phyloP scores from a whole-genome alignment of 1,140 invertebrate genomes.

The Pararge aegeria region DNA sequence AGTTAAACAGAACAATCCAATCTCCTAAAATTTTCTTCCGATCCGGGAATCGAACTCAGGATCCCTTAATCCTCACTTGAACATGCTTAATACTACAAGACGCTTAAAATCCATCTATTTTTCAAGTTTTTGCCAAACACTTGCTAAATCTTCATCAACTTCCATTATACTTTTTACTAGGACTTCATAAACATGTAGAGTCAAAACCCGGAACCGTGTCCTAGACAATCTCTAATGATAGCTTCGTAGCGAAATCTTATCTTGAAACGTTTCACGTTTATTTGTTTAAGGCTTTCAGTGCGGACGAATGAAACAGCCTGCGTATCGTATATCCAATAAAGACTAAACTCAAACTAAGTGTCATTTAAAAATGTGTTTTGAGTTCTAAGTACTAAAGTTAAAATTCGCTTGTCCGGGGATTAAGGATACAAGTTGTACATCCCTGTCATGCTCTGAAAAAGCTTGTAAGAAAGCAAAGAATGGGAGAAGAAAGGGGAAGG shows the following conservation, averaged over 20 bases:
- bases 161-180: background rate
- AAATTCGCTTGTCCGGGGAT: constrained; percentile 19
- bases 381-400: constrained; percentile 15
- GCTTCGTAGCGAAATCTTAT: constrained; percentile 63
- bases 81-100: no score
- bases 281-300: constrained; percentile 75
- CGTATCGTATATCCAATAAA: constrained; percentile 43
- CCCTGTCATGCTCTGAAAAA: constrained; percentile 65
- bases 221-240: constrained; percentile 53
- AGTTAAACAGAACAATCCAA: no score
- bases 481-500: constrained; percentile 71
- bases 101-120: no score
- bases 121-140: background rate
- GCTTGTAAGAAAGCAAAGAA: constrained; percentile 77
- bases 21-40: no score
- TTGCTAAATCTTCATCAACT: background rate
- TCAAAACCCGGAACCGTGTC: constrained; percentile 15
- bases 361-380: constrained; percentile 29
- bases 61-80: no score
- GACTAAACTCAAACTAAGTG: constrained; percentile 18
- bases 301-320: constrained; percentile 68
- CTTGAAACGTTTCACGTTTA: constrained; percentile 59
- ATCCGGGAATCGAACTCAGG: no score
- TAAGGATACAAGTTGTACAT: constrained; percentile 46
- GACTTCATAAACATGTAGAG: background rate